Evolutionary conservation across 2,113 vertebrate species (phyloP).

Genomic region (Cyrtonyx montezumae): DNA sequence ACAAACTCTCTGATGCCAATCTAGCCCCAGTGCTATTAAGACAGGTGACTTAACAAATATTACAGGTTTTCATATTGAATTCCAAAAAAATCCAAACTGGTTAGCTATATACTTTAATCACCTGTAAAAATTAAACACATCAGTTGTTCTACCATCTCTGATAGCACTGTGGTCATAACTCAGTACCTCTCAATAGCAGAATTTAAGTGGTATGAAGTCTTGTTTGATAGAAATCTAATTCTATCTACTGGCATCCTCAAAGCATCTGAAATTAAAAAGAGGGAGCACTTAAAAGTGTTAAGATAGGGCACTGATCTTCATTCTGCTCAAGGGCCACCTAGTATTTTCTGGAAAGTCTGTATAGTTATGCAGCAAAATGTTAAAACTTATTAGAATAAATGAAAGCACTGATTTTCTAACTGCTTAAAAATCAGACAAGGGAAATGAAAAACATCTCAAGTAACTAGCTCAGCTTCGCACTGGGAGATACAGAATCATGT

Average conservation of each 20-base stretch:
- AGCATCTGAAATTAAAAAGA: background rate
- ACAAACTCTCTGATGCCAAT: background rate
- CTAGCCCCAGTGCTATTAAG: background rate
- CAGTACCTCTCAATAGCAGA: background rate
- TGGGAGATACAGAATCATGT: background rate
- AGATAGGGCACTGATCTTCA: background rate
- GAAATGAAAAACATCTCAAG: background rate
- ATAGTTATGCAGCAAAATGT: background rate
- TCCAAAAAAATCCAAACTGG: background rate
- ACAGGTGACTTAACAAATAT: background rate
- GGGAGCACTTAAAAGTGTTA: background rate
- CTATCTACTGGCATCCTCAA: background rate
- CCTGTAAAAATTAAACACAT: background rate
- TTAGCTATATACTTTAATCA: background rate
- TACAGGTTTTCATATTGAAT: fast-evolving
- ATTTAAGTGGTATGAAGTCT: background rate
- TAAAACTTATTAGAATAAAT: background rate
- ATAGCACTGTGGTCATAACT: background rate
- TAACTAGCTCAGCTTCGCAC: background rate
- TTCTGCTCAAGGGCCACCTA: background rate
- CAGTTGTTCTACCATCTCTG: background rate
- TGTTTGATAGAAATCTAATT: background rate
- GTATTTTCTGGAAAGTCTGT: background rate
- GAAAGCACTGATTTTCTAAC: background rate
- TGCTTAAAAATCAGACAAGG: background rate